These are phyloP conservation scores for Lepidochitona cinerea DNA, from an alignment of 2,888 invertebrate species.

Conservation along the genomic window DNA sequence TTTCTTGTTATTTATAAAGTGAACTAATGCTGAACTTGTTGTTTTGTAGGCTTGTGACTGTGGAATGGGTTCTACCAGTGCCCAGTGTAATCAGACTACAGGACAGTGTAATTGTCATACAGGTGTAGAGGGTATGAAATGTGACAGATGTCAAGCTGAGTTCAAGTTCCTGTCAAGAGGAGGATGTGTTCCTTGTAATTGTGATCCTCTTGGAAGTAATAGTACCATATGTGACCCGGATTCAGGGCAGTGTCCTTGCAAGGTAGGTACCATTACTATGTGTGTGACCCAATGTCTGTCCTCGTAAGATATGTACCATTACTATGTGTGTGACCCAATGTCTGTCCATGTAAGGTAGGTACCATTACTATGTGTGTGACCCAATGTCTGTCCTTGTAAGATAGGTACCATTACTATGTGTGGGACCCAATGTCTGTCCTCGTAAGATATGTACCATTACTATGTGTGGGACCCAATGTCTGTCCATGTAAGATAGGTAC, in stretches of 20 bases:
- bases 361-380: too few species aligned
- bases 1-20: too few species aligned
- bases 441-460: too few species aligned
- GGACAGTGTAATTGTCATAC: constrained; percentile 47
- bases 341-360: too few species aligned
- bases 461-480: too few species aligned
- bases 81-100: constrained; percentile 43
- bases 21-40: too few species aligned
- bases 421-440: too few species aligned
- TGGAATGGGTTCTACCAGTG: constrained; percentile 32
- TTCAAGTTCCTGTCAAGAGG: constrained; percentile 43
- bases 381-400: too few species aligned
- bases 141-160: constrained; percentile 39
- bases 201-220: constrained; percentile 77
- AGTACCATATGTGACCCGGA: constrained; percentile 49
- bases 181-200: constrained; percentile 71
- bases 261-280: constrained; percentile 55
- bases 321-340: too few species aligned
- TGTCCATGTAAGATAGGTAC: too few species aligned
- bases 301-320: too few species aligned
- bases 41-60: constrained; percentile 45
- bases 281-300: constrained; percentile 24
- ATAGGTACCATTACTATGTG: too few species aligned
- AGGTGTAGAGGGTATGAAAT: constrained; percentile 40
- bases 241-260: constrained; percentile 55